A percentile compares a stretch with the other conserved stretches of the same genome.
Evolutionary conservation across 2,888 invertebrate species (phyloP).

Genomic region (Eupithecia vulgata): DNA sequence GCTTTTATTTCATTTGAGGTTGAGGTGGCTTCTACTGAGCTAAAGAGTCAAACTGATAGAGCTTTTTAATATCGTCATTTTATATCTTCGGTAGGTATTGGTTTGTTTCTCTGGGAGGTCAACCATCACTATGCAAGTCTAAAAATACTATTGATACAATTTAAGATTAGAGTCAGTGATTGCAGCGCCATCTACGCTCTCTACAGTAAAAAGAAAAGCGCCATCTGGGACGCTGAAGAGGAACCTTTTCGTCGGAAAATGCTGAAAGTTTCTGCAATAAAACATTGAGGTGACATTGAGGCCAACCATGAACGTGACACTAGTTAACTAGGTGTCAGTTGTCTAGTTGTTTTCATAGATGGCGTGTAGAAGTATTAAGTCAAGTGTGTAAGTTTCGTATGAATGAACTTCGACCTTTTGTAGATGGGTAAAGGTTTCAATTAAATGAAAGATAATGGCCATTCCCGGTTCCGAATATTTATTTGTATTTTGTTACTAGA

Average conservation of each 20-base stretch:
- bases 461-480: too few species aligned
- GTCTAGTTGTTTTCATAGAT: background rate
- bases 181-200: background rate
- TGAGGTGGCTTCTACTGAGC: background rate
- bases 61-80: too few species aligned
- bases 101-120: too few species aligned
- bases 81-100: too few species aligned
- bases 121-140: too few species aligned
- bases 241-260: background rate
- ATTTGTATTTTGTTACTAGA: too few species aligned
- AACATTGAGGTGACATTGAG: background rate
- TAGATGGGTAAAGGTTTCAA: background rate
- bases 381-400: background rate
- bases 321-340: background rate
- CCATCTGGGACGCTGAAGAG: background rate
- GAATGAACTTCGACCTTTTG: conserved; percentile 2
- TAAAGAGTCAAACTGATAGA: background rate
- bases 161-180: background rate
- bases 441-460: background rate
- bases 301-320: background rate
- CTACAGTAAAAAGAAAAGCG: background rate
- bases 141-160: too few species aligned
- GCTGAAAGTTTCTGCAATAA: background rate
- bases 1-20: background rate
- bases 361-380: background rate